Conservation (phyloP, 2,113 vertebrate species). For the Glareola pratincola region DNA sequence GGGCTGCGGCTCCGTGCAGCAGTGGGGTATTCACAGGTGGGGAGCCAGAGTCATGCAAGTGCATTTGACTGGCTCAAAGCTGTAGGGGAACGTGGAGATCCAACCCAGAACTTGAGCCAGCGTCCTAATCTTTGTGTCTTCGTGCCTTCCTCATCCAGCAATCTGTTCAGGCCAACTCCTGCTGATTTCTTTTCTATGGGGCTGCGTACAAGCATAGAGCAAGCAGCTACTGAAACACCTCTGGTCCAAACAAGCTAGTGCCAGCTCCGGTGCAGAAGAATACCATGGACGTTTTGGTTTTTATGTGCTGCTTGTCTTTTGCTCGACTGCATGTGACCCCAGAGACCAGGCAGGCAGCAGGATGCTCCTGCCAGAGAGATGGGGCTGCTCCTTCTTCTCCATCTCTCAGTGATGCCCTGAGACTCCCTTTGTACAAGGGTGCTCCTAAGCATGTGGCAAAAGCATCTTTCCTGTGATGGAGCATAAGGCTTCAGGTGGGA, state of each 20-base stretch:
- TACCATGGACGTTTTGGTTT: background rate
- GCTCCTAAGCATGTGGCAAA: background rate
- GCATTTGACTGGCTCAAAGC: background rate
- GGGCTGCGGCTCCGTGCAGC: background rate
- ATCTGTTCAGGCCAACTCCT: background rate
- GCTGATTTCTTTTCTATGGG: background rate
- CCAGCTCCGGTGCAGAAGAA: background rate
- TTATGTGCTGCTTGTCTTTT: background rate
- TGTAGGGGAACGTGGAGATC: background rate
- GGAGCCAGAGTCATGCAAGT: background rate
- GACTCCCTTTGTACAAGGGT: background rate
- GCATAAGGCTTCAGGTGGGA: background rate
- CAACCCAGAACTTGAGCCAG: background rate
- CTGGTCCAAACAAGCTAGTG: background rate
- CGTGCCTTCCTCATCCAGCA: background rate
- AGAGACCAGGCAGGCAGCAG: background rate
- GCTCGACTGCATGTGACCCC: fast-evolving
- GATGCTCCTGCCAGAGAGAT: background rate
- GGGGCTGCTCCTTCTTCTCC: background rate
- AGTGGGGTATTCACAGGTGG: fast-evolving
- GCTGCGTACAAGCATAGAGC: background rate
- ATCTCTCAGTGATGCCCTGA: background rate
- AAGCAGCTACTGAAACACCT: background rate
- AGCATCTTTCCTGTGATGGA: background rate
- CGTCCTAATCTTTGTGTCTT: background rate